These are phyloP conservation scores for Andrena hattorfiana DNA, from an alignment of 2,888 invertebrate species.

Conservation along the genomic window DNA sequence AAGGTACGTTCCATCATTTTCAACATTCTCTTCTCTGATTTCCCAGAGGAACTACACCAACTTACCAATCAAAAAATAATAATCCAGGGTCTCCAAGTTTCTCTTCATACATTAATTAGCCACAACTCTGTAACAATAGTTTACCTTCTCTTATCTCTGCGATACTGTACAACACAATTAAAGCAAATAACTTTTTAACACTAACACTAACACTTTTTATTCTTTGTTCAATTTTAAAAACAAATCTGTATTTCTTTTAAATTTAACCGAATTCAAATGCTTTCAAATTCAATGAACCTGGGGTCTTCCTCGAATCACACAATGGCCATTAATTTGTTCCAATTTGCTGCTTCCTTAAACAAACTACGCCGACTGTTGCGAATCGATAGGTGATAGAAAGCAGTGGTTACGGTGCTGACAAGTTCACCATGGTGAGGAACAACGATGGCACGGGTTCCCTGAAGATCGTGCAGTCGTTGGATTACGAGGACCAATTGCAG, in stretches of 20 bases:
- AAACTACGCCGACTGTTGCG: background rate
- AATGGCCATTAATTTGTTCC: no score
- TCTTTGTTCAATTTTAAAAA: background rate
- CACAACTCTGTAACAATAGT: background rate
- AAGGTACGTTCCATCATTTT: conserved; percentile 86
- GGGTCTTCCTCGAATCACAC: no score
- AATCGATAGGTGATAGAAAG: conserved; percentile 91
- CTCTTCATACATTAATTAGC: background rate
- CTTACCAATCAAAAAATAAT: background rate
- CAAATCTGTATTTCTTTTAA: background rate
- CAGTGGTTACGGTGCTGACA: conserved; percentile 97
- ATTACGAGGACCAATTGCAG: conserved; percentile 97
- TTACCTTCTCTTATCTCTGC: background rate
- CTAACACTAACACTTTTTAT: no score
- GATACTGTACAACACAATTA: background rate
- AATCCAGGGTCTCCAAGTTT: background rate
- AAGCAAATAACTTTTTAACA: no score
- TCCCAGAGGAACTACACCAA: no score
- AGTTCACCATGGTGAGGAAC: conserved; percentile 98
- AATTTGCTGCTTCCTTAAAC: background rate
- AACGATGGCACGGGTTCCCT: conserved; percentile 98
- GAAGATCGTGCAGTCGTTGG: conserved; percentile 97
- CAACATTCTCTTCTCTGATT: background rate
- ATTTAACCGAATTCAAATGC: background rate
- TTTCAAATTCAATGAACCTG: no score